Percentiles rank a stretch among this genome's conserved stretches.
phyloP scores from a whole-genome alignment of 2,888 invertebrate genomes.

The Drosophila parthenogenetica region DNA sequence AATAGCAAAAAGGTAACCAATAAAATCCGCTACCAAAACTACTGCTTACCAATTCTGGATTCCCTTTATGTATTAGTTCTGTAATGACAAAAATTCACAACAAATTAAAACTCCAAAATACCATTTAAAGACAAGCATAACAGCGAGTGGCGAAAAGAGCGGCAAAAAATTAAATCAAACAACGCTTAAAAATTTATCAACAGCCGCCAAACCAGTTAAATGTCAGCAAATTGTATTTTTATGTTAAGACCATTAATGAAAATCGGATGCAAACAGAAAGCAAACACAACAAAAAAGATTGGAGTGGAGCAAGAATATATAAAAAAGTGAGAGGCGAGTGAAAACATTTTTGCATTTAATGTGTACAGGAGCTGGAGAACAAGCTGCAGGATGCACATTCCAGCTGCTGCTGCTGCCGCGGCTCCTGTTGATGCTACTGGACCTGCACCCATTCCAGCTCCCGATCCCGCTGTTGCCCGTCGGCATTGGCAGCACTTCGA shows the following conservation, averaged over 20 bases:
- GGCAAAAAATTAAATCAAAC: slow-evolving; percentile 65
- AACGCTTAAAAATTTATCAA: slow-evolving; percentile 72
- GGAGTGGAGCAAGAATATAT: slow-evolving; percentile 16
- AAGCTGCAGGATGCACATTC: slow-evolving; percentile 43
- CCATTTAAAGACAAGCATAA: background rate
- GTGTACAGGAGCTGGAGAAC: slow-evolving; percentile 33
- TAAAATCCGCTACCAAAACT: no score
- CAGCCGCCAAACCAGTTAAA: slow-evolving; percentile 66
- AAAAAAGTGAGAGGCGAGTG: slow-evolving; percentile 32
- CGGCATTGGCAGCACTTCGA: slow-evolving; percentile 71
- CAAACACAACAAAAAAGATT: slow-evolving; percentile 26
- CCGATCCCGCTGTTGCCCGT: slow-evolving; percentile 7
- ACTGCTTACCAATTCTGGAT: no score
- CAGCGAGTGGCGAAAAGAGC: slow-evolving; percentile 8
- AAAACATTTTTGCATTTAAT: slow-evolving; percentile 66
- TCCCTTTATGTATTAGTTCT: no score
- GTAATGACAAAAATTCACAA: background rate
- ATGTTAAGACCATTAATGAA: slow-evolving; percentile 78
- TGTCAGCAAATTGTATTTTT: slow-evolving; percentile 77
- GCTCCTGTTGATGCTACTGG: background rate
- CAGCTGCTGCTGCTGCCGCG: background rate
- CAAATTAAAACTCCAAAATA: background rate
- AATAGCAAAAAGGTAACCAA: no score
- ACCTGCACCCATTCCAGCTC: slow-evolving; percentile 1
- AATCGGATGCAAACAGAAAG: slow-evolving; percentile 65